Evolutionary conservation across 2,797 vertebrate genomes (phyloP), one percentile per base, ranked within the genome.

Genomic region (Falco cherrug): DNA sequence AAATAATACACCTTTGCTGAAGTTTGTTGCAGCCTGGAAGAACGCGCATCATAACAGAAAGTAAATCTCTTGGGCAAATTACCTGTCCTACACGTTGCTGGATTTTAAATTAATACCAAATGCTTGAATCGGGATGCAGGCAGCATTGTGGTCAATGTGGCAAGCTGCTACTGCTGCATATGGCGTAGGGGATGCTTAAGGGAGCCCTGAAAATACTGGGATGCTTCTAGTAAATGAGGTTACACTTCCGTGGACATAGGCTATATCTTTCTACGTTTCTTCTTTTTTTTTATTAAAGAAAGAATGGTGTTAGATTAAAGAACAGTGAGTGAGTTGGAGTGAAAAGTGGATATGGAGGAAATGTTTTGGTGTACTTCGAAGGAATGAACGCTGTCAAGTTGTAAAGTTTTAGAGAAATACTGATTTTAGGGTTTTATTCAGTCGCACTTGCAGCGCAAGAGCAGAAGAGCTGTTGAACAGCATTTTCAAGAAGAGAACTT

Each of bases 381-480:
- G 15, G 31, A 41, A 37, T 59, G 35, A 80, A 25, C 37, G 29
- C 51, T 59, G n/a, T 17, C 26, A 74, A 35, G n/a, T 50, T n/a
- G 50, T 47, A 13, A 47, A 93, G 51, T 81, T 87, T 28, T 28
- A 65, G 54, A 78, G 75, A 60, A 67, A 31, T 13, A 43, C 10
- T 0, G 2, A 16, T 47, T 89, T 37, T 0, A 37, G 28, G 41
- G 33, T 81, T 5, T 65, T 65, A n/a, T 50, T 71, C 61, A 25
- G 47, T 77, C 60, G 39, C 28, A 47, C 17, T 85, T 31, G 33
- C 25, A 51, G 50, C 51, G 33, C 33, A 54, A 41, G 87, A 91
- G 53, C 22, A 65, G 87, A 56, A 87, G 93, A 93, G 57, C 65
- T 68, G 65, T 51, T 92, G 90, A 93, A 9, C n/a, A 60, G 48